Percentiles rank a stretch among this genome's conserved stretches.
phyloP scores from a whole-genome alignment of 2,888 invertebrate genomes.

The Apamea crenata region DNA sequence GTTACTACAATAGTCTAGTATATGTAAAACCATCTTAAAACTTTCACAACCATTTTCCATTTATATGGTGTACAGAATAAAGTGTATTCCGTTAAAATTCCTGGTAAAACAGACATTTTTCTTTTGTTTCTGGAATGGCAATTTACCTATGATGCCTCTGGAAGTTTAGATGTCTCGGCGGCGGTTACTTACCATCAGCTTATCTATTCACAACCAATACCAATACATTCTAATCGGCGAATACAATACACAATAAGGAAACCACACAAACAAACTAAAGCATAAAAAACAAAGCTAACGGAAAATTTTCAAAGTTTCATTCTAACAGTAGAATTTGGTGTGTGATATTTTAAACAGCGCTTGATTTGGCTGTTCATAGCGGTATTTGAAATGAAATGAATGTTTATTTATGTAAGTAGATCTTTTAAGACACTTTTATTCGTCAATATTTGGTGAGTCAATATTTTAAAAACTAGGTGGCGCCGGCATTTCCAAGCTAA shows the following conservation, averaged over 20 bases:
- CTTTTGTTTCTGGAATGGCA: background rate
- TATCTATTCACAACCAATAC: background rate
- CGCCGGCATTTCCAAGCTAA: background rate
- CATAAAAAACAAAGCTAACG: background rate
- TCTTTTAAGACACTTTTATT: background rate
- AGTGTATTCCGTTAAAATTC: background rate
- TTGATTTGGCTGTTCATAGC: background rate
- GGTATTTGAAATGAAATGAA: background rate
- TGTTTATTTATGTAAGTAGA: background rate
- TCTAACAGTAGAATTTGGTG: background rate
- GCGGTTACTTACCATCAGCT: background rate
- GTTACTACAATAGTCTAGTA: conserved; percentile 64
- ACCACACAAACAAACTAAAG: background rate
- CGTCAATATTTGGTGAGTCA: background rate
- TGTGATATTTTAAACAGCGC: background rate
- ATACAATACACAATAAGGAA: background rate
- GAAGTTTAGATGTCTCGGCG: background rate
- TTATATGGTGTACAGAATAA: background rate
- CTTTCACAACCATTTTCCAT: background rate
- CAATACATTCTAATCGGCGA: background rate
- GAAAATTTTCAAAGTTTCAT: background rate
- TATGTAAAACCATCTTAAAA: background rate
- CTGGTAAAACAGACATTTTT: background rate
- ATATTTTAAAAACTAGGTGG: background rate
- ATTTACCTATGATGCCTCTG: background rate